phyloP scores from a whole-genome alignment of 2,797 vertebrate species.

The Peromyscus nudipes region DNA sequence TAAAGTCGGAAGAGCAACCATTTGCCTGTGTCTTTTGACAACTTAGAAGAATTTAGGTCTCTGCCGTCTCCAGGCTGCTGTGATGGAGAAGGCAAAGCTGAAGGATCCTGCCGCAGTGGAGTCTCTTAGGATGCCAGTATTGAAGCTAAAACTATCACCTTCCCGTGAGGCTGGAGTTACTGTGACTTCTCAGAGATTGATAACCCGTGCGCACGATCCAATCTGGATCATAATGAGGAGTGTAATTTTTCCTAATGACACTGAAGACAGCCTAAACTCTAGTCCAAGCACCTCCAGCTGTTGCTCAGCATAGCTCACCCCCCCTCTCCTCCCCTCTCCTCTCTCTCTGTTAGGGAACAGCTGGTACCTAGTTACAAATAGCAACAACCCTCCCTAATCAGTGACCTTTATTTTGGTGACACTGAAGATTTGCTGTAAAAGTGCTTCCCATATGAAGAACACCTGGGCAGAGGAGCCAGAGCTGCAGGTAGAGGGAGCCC shows the following conservation, averaged over 20 bases:
- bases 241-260: constrained; percentile 23
- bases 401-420: not conserved
- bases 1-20: not conserved
- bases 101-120: not conserved
- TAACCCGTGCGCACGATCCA: not conserved
- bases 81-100: not conserved
- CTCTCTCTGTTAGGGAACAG: not conserved
- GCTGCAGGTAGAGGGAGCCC: not conserved
- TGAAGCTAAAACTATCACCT: not conserved
- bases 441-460: not conserved
- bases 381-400: not conserved
- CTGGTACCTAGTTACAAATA: not conserved
- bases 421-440: not conserved
- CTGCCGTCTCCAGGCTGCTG: not conserved
- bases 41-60: not conserved
- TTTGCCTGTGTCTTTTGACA: not conserved
- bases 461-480: not conserved
- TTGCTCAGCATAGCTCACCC: not conserved
- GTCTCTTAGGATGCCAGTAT: not conserved
- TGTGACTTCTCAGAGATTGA: constrained; percentile 6
- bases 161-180: not conserved
- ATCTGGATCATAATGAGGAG: constrained; percentile 6
- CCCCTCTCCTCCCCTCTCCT: not conserved
- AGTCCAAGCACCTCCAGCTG: constrained; percentile 32
- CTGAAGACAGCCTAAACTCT: constrained; percentile 40